phyloP scores from a whole-genome alignment of 2,797 vertebrate genomes.

The Petrocephalus schoutedeni region DNA sequence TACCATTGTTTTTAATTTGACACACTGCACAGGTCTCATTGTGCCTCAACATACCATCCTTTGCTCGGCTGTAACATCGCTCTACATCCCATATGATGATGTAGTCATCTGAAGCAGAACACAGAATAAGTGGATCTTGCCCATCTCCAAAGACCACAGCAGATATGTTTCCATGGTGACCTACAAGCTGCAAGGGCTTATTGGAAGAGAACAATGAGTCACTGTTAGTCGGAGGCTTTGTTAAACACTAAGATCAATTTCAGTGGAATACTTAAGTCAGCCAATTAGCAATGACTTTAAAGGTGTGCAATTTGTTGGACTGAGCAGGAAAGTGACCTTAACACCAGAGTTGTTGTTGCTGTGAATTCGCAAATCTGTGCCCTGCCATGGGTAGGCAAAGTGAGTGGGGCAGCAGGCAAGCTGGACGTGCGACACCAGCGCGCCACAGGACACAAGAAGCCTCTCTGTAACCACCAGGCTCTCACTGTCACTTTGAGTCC shows the following conservation, averaged over 20 bases:
- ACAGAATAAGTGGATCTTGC: conserved; percentile 50
- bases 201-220: conserved; percentile 22
- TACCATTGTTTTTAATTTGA: background rate
- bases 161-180: conserved; percentile 57
- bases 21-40: background rate
- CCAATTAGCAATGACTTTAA: background rate
- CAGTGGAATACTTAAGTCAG: background rate
- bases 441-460: conserved; percentile 42
- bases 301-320: background rate
- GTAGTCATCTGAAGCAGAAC: conserved; percentile 65
- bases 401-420: conserved; percentile 53
- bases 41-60: conserved; percentile 39
- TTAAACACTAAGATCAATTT: background rate
- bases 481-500: background rate
- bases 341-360: conserved; percentile 33
- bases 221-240: background rate
- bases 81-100: conserved; percentile 65
- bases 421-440: conserved; percentile 47
- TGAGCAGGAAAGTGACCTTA: conserved; percentile 41
- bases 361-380: conserved; percentile 53
- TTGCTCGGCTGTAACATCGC: conserved; percentile 49
- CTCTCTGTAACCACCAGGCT: conserved; percentile 44
- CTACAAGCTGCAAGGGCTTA: conserved; percentile 55
- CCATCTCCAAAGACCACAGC: conserved; percentile 59
- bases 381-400: conserved; percentile 44